A percentile compares a stretch with the other conserved stretches of the same genome.
phyloP scores from a whole-genome alignment of 1,140 invertebrate species.

The Diabrotica undecimpunctata region DNA sequence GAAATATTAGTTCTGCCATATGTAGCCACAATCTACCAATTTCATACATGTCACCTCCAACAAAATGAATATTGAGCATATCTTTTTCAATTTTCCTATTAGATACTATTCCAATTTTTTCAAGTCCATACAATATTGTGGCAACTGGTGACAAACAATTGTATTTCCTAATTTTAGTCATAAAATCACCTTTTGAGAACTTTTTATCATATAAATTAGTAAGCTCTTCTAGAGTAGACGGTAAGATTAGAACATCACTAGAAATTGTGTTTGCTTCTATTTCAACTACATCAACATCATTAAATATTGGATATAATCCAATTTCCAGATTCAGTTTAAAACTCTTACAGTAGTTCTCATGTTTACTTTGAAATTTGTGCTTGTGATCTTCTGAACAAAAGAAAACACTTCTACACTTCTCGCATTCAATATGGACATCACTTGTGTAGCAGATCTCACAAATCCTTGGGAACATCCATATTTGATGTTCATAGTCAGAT shows the following conservation, averaged over 20 bases:
- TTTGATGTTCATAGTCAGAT: conserved; percentile 29
- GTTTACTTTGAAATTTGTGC: conserved; percentile 26
- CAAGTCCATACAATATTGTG: conserved; percentile 37
- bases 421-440: conserved; percentile 32
- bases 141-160: conserved; percentile 30
- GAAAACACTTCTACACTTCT: conserved; percentile 34
- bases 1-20: conserved; percentile 34
- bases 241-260: not conserved
- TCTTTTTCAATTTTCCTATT: conserved; percentile 23
- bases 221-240: not conserved
- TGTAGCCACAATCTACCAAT: conserved; percentile 33
- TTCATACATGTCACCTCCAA: conserved; percentile 38
- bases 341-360: conserved; percentile 34
- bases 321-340: conserved; percentile 35
- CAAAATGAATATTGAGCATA: conserved; percentile 39
- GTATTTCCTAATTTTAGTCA: conserved; percentile 10
- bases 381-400: conserved; percentile 41
- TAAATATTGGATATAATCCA: not conserved
- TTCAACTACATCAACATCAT: not conserved
- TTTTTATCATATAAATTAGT: conserved; percentile 9
- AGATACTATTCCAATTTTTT: conserved; percentile 26
- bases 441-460: conserved; percentile 38
- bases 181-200: not conserved
- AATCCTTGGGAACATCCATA: conserved; percentile 43
- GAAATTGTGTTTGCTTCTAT: not conserved